Percentiles rank a stretch among this genome's conserved stretches.
These are phyloP conservation scores for Pterostichus madidus DNA, from an alignment of 2,888 invertebrate species.

Conservation along the genomic window DNA sequence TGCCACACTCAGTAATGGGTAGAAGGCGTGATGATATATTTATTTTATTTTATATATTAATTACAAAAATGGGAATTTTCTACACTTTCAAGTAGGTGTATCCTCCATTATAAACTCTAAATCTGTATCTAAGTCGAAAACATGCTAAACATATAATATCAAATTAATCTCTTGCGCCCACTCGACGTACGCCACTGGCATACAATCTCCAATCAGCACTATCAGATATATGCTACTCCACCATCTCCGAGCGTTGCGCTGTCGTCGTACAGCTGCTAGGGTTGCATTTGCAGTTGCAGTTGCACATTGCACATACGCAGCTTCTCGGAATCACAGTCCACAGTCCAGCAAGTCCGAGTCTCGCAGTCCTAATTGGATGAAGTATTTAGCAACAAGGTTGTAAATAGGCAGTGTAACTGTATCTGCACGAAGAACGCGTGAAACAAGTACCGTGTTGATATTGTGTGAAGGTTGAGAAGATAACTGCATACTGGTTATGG, in stretches of 20 bases:
- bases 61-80: too few species aligned
- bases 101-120: too few species aligned
- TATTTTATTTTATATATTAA: too few species aligned
- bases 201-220: neutral
- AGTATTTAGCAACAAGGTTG: slow-evolving; percentile 12
- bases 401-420: slow-evolving; percentile 7
- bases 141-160: too few species aligned
- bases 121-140: too few species aligned
- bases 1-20: too few species aligned
- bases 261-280: neutral
- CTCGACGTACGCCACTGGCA: neutral
- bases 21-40: too few species aligned
- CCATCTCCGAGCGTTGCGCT: neutral
- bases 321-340: slow-evolving; percentile 14
- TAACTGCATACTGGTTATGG: neutral
- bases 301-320: neutral
- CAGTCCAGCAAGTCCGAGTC: neutral
- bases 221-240: neutral
- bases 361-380: neutral
- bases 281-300: neutral
- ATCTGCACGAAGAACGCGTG: neutral
- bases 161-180: neutral
- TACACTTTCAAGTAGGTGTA: too few species aligned
- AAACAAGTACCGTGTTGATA: slow-evolving; percentile 3
- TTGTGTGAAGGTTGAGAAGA: neutral